Base-by-base conservation (phyloP, 2,113 vertebrate genomes). In the Heterotis niloticus region DNA sequence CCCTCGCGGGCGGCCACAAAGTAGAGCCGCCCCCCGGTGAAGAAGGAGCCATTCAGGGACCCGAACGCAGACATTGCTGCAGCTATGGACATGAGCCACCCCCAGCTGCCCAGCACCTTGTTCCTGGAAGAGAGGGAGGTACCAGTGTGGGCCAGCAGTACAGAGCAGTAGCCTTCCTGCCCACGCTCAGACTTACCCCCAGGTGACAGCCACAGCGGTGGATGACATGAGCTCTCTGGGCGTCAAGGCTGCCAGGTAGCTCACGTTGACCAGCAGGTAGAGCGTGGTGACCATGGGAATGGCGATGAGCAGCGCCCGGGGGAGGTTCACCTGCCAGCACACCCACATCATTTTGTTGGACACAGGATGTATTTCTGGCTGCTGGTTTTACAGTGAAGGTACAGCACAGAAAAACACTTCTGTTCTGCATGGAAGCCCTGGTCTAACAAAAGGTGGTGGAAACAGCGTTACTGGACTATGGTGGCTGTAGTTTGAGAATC, bases 1-100 rank as follows among this genome's bases (percentile, higher is more conserved):
- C 95, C 95, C 83, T 97, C 95, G 73, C 95, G 90, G 56, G 94
- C 94, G n/a, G 95, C 95, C 4, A 92, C 92, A n/a, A 93, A 96
- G 85, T 93, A 95, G 74, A 95, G 80, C 0, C 92, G 90, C 28
- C 95, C 92, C 0, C 94, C 93, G 0, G 93, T 94, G 84, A 97
- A 97, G 89, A 96, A 95, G 0, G 86, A 89, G 65, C 94, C 95
- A 0, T 95, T 96, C 0, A 92, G 87, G 0, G 95, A 94, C 7
- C 97, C 93, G 10, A 98, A 95, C 0, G 93, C 92, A 0, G 93
- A 98, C n/a, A 98, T 84, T 0, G 93, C 89, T 18, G 95, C 94
- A 0, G 94, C 93, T 82, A 96, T 67, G 0, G 95, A 94, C 87
- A 96, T 94, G 68, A 96, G 82, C 96, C 95, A 97, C 0, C 93